These are phyloP conservation scores for Marisa cornuarietis DNA, from an alignment of 1,140 invertebrate genomes.

Conservation along the genomic window DNA sequence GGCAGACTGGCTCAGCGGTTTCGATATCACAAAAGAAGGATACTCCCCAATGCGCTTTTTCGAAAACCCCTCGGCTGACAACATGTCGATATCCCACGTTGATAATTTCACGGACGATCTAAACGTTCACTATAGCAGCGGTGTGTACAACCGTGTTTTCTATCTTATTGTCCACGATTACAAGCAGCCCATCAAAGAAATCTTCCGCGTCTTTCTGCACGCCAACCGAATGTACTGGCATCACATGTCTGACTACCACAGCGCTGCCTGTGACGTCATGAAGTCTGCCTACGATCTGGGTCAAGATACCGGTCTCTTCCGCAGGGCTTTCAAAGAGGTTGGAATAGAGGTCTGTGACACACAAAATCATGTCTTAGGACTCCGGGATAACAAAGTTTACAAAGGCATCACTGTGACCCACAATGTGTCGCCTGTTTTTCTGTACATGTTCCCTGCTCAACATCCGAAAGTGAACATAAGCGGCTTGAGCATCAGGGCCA, in stretches of 20 bases:
- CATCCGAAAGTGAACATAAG: no score
- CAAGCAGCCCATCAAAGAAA: conserved; percentile 25
- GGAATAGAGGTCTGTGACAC: conserved; percentile 36
- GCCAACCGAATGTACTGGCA: conserved; percentile 50
- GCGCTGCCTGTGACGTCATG: conserved; percentile 42
- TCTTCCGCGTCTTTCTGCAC: conserved; percentile 37
- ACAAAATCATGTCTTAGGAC: conserved; percentile 19
- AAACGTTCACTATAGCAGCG: conserved; percentile 39
- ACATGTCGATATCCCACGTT: conserved; percentile 35
- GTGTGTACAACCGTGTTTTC: conserved; percentile 40
- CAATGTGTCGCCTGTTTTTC: conserved; percentile 13
- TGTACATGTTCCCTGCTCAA: background rate
- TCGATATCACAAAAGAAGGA: conserved; percentile 21
- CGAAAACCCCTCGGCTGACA: conserved; percentile 31
- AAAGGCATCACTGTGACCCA: conserved; percentile 15
- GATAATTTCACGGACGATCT: conserved; percentile 28
- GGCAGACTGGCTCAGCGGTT: conserved; percentile 28
- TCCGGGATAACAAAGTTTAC: conserved; percentile 10
- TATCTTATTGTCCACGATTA: conserved; percentile 28
- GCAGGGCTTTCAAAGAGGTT: conserved; percentile 24
- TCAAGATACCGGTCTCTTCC: conserved; percentile 11
- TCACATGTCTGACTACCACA: conserved; percentile 25
- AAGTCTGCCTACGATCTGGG: conserved; percentile 46
- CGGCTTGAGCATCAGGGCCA: background rate
- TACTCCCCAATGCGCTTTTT: conserved; percentile 27